Base-by-base conservation (phyloP, 2,888 invertebrate species). In the Desoria tigrina region DNA sequence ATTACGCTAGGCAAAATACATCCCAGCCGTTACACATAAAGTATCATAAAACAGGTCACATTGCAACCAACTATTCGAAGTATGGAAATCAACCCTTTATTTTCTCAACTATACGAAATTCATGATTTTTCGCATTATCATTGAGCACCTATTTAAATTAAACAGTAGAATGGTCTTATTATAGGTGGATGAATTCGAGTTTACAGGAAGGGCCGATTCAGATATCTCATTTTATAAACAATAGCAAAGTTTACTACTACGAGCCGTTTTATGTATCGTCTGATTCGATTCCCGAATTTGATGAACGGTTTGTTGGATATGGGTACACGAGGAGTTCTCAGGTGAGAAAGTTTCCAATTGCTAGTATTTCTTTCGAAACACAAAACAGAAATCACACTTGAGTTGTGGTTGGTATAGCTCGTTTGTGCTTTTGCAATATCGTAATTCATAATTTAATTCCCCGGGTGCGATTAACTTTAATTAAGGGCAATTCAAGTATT, bases 21-120 rank as follows among this genome's bases (percentile, higher is more conserved):
- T 92, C 93, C 0, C 84, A 92, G 79, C 93, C 93, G 0, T 94
- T 93, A 79, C 94, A 94, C 79, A 88, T 91, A 77, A 91, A 92
- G 81, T 91, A 94, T 68, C 93, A 93, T 79, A 91, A 66, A 21
- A 55, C 39, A 3, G 71, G 67, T 18, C 71, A 71, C 42, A 61
- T 53, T 50, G 65, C 71, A 7, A 71, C 71, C 14, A 61, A 66
- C 27, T 71, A 71, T 45, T 37, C 57, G 27, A 42, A 51, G 71
- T 64, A 67, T 27, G 62, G 6, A 6, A 45, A 45, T 45, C n/a
- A n/a, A n/a, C n/a, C n/a, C n/a, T 59, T 49, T 24, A 45, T 42
- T n/a, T 37, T 51, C 24, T 51, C 23, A 23, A 37, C 51, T 24
- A 2, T 49, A n/a, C n/a, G n/a, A n/a, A n/a, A n/a, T n/a, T n/a